A percentile compares a stretch with the other conserved stretches of the same genome.
phyloP scores from a whole-genome alignment of 2,113 vertebrate species.

The Aspidoscelis tigris region DNA sequence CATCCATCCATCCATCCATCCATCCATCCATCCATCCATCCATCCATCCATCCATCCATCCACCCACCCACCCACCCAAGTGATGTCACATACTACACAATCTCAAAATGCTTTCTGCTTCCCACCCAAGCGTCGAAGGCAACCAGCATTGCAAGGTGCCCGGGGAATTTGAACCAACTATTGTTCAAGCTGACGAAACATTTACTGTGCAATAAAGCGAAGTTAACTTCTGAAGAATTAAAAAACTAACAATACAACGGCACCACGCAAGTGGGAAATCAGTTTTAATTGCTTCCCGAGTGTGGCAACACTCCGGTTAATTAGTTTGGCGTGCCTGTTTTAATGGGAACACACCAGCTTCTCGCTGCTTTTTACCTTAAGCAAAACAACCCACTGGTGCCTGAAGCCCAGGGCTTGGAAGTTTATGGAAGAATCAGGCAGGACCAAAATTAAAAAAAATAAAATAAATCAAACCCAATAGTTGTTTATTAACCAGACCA shows the following conservation, averaged over 20 bases:
- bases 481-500: too few relatives aligned
- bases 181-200: background rate
- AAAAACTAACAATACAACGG: background rate
- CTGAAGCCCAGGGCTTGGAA: background rate
- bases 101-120: background rate
- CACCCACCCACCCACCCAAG: background rate
- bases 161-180: background rate
- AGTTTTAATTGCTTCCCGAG: slow-evolving; percentile 6
- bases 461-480: too few relatives aligned
- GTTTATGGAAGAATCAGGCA: too few relatives aligned
- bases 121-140: background rate
- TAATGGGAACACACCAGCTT: background rate
- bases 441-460: too few relatives aligned
- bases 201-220: background rate
- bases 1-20: too few relatives aligned
- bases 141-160: too few relatives aligned
- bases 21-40: too few relatives aligned
- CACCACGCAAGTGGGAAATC: background rate
- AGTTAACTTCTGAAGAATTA: background rate
- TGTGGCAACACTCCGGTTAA: background rate
- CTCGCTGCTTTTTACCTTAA: too few relatives aligned
- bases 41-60: too few relatives aligned
- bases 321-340: background rate
- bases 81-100: background rate
- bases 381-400: background rate